Evolutionary conservation across 2,888 invertebrate genomes (phyloP), one percentile per base, ranked within the genome.

Genomic region (Tetranychus truncatus): DNA sequence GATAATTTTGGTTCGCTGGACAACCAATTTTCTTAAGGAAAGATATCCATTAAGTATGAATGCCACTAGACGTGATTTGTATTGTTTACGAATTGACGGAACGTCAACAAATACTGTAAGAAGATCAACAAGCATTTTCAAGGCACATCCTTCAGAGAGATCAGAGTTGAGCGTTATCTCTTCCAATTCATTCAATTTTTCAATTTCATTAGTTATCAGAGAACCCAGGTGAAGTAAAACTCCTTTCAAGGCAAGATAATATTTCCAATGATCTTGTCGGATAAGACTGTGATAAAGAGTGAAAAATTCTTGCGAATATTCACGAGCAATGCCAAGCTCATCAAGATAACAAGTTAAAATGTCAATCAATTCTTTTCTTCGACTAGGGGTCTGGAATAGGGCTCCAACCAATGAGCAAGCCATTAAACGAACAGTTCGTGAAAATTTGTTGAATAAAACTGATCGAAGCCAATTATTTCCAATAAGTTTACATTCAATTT

Each of bases 41-140:
- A 97, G 86, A 84, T 96, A 97, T 0, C 96, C 95, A 82, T 95
- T 93, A 1, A 97, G 86, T 72, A 94, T 92, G 74, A 91, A 91
- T 55, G 90, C 94, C 9, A 96, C 89, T 77, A 95, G 85, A 71
- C 90, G 87, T 0, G 90, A 89, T 84, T 96, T 96, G 84, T 92
- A 94, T 74, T 91, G 90, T 80, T 92, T 89, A 71, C 93, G 88
- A 66, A 96, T 92, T 71, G 89, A 89, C 4, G 89, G 87, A 80
- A 92, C 91, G 78, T 93, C 93, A 73, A 95, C 85, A 85, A 96
- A 92, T 80, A 91, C 88, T 8, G 92, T 88, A 79, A 95, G 84
- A 24, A 95, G 84, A 82, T 95, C 93, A 69, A 93, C 93, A 71
- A 92, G 86, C 81, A 92, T 91, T 80, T 94, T 92, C 76, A 95